A percentile compares a stretch with the other conserved stretches of the same genome.
phyloP scores from a whole-genome alignment of 2,113 vertebrate genomes.

The Malurus melanocephalus region DNA sequence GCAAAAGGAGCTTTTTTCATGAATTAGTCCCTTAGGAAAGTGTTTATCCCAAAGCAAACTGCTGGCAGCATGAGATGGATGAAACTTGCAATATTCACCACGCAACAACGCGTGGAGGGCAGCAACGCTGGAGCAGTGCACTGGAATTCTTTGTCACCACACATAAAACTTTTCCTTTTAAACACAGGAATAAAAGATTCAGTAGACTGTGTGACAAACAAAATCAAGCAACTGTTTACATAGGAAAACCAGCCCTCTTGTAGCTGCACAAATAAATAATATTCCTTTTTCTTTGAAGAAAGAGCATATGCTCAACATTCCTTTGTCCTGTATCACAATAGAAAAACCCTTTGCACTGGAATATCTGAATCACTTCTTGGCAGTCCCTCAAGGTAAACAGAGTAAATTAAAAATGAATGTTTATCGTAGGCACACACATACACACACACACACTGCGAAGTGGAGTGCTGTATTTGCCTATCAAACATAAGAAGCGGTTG shows the following conservation, averaged over 20 bases:
- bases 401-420: constrained; percentile 81
- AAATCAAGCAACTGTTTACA: constrained; percentile 61
- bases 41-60: constrained; percentile 12
- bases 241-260: constrained; percentile 67
- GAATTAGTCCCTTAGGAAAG: constrained; percentile 20
- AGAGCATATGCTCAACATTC: constrained; percentile 72
- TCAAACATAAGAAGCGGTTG: constrained; percentile 54
- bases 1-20: background rate
- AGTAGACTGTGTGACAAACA: constrained; percentile 57
- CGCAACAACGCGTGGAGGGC: background rate
- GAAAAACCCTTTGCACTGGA: constrained; percentile 69
- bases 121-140: background rate
- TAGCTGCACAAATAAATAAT: constrained; percentile 73
- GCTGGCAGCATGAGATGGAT: constrained; percentile 11
- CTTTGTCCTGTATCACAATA: constrained; percentile 78
- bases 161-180: constrained; percentile 44
- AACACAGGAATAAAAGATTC: constrained; percentile 46
- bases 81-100: background rate
- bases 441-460: constrained; percentile 36
- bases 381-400: constrained; percentile 81
- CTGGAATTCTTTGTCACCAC: background rate
- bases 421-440: constrained; percentile 58
- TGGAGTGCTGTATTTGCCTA: constrained; percentile 55
- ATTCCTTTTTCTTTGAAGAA: constrained; percentile 58
- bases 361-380: constrained; percentile 77